Base-by-base conservation (phyloP, 2,888 invertebrate genomes). In the Schizotus pectinicornis region DNA sequence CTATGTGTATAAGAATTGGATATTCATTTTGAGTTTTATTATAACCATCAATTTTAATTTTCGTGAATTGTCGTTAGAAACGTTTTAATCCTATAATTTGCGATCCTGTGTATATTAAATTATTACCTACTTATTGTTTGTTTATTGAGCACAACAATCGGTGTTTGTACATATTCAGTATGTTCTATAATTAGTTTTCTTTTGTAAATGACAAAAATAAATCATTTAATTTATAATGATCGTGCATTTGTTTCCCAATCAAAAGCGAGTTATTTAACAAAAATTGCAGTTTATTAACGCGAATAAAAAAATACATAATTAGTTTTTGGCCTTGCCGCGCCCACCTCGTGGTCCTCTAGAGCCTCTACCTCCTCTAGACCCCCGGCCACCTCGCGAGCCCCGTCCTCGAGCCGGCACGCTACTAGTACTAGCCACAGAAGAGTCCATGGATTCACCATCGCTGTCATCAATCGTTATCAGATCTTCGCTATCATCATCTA, bases 361-460 rank as follows among this genome's bases (percentile, higher is more conserved):
- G 6, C 42, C 42, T 9, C 32, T 12, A 9, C 61, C 61, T 50
- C 61, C 64, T 43, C 63, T 58, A 12, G 67, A 67, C 12, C 67
- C 69, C 51, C 59, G 56, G 42, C 67, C 65, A 30, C 69, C 69
- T 51, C 67, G 58, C 14, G 67, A 67, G 11, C 67, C 64, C 13
- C 49, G 59, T 2, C 65, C 67, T 32, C 51, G 61, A n/a, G 58
- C 50, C 7, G 60, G 63, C 12, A 34, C 22, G 11, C 39, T 50
- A 11, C 35, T 43, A 13, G 55, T 9, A 7, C 34, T 11, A 12
- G 22, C 42, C 1, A 8, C 14, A 14, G 2, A 11, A 43, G 31
- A 31, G 14, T 35, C 30, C 47, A 33, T 31, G n/a, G 45, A 14
- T 31, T 63, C 60, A 41, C 54, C 60, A 57, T 64, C 61, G 41